These are phyloP conservation scores for Hartigia nigra DNA, from an alignment of 2,888 invertebrate genomes.

Conservation along the genomic window DNA sequence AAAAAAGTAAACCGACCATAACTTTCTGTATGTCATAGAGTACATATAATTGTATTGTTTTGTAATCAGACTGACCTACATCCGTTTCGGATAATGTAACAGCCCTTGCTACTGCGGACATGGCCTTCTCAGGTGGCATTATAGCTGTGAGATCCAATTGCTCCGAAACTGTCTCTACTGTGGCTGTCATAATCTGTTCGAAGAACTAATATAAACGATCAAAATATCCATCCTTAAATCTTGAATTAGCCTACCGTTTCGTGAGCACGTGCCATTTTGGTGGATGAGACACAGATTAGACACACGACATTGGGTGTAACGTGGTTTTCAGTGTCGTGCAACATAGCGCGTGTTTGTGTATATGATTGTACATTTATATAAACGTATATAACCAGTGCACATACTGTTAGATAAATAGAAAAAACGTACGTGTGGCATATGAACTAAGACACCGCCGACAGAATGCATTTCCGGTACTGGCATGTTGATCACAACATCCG, in stretches of 20 bases:
- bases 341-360: background rate
- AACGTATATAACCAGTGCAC: constrained; percentile 16
- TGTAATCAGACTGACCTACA: constrained; percentile 72
- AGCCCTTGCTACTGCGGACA: constrained; percentile 86
- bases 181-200: constrained; percentile 90
- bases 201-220: constrained; percentile 65
- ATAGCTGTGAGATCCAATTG: constrained; percentile 90
- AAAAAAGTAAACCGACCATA: constrained; percentile 29
- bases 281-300: constrained; percentile 38
- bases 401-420: constrained; percentile 62
- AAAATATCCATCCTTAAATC: constrained; percentile 50
- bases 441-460: constrained; percentile 87
- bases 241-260: constrained; percentile 57
- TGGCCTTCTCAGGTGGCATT: constrained; percentile 80
- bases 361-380: constrained; percentile 5
- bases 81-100: constrained; percentile 91
- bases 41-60: background rate
- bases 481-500: constrained; percentile 73
- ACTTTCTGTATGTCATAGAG: background rate
- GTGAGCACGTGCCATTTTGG: constrained; percentile 34
- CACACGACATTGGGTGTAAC: constrained; percentile 40
- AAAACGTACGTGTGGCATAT: constrained; percentile 91
- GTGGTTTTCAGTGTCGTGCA: constrained; percentile 17
- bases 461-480: constrained; percentile 77
- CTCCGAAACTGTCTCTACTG: constrained; percentile 93